A percentile compares a stretch with the other conserved stretches of the same genome.
phyloP scores from a whole-genome alignment of 1,140 invertebrate species.

The Drosophila obscura region DNA sequence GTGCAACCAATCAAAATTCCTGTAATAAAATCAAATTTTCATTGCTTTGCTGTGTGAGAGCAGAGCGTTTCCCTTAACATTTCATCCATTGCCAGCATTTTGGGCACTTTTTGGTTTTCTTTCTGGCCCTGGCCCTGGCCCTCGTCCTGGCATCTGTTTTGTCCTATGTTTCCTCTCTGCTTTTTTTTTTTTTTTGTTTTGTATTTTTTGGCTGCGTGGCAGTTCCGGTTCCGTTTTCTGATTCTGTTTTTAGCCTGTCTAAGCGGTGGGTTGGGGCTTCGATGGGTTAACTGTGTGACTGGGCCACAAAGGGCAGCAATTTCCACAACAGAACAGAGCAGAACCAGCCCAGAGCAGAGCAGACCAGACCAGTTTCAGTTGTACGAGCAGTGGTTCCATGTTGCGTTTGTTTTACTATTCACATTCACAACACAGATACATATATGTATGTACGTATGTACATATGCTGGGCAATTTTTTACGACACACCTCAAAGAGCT shows the following conservation, averaged over 20 bases:
- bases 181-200: background rate
- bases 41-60: constrained; percentile 49
- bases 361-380: constrained; percentile 36
- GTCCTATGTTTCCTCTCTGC: constrained; percentile 3
- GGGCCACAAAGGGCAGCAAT: constrained; percentile 67
- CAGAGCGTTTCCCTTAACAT: constrained; percentile 64
- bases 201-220: constrained; percentile 28
- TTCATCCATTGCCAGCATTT: constrained; percentile 44
- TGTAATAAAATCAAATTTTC: constrained; percentile 82
- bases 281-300: constrained; percentile 49
- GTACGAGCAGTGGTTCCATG: constrained; percentile 56
- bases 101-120: constrained; percentile 29
- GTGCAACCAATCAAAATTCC: constrained; percentile 80
- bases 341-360: no score
- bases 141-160: no score
- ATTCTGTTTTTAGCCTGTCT: constrained; percentile 33
- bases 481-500: constrained; percentile 67
- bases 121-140: background rate
- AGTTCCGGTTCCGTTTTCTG: constrained; percentile 46
- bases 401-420: constrained; percentile 66
- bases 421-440: constrained; percentile 24
- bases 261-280: constrained; percentile 1
- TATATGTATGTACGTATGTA: no score
- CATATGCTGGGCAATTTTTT: constrained; percentile 32
- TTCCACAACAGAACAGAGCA: constrained; percentile 19